Evolutionary conservation across 2,113 vertebrate genomes (phyloP), one percentile per base, ranked within the genome.

Genomic region (Orthonyx spaldingii): DNA sequence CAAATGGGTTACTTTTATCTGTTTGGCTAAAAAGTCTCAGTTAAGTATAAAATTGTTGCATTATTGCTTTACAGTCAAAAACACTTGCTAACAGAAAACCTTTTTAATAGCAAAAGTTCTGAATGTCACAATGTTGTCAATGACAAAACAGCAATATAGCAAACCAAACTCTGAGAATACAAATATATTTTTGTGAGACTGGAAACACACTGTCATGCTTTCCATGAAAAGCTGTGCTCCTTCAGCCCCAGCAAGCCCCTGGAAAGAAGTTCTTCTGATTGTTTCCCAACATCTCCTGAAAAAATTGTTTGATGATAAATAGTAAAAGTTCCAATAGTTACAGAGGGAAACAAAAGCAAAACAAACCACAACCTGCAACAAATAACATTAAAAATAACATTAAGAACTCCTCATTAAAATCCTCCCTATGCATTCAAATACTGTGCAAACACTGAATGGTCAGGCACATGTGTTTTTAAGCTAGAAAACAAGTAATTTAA

Each of bases 391-490:
- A n/a, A 64, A 87, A 8, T 14, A 49, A 59, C 28, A 44, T 4
- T 23, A 26, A 52, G 30, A n/a, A 16, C 3, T 32, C 22, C 20
- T 53, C 53, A 65, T 35, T 46, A 66, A 81, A 82, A 39, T 4
- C 16, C 7, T 28, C 3, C 2, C 16, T 19, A n/a, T 1, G 4
- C 16, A 41, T 37, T 22, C 33, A 42, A 76, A 76, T 35, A n/a
- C 21, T 7, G 13, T 11, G 6, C 2, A 16, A 57, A 70, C 16
- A 46, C 32, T 39, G 17, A 71, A 60, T 23, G 20, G n/a, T 7
- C 13, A 21, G 15, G 17, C 3, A 27, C 3, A 2, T 0, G 0
- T 3, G 20, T n/a, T 57, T 90, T 65, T 53, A 60, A 33, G 22
- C 7, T 6, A 76, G 10, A 2, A 44, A 42, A 69, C 42, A 20